Evolutionary conservation across 64 coral and sea anemone genomes (phyloP).

Genomic region (Stichodactyla helianthus): DNA sequence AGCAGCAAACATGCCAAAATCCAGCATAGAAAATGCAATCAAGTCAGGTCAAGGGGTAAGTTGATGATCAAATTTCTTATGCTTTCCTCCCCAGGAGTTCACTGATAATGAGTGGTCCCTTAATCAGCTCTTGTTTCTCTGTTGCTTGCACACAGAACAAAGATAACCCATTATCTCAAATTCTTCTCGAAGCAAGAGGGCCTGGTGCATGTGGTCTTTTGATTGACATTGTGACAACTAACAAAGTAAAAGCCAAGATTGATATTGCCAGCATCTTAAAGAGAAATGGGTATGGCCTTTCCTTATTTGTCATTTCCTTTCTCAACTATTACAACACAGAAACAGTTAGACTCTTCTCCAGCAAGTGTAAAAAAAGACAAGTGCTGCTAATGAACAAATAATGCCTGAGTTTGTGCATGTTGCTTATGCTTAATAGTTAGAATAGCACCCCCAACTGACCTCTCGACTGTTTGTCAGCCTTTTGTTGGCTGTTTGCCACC

Average conservation of each 20-base stretch:
- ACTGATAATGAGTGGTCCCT: too few relatives aligned
- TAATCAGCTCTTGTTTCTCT: neutral
- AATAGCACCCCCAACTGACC: too few relatives aligned
- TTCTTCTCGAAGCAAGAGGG: constrained; percentile 70
- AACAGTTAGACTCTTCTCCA: too few relatives aligned
- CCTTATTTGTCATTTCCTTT: neutral
- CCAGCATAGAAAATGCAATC: constrained; percentile 87
- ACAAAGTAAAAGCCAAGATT: constrained; percentile 78
- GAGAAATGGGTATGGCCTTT: constrained; percentile 69
- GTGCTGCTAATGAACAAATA: too few relatives aligned
- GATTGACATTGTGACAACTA: constrained; percentile 75
- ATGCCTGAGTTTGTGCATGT: too few relatives aligned
- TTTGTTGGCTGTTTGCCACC: too few relatives aligned
- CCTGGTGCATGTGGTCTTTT: constrained; percentile 88
- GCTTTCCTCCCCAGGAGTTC: too few relatives aligned
- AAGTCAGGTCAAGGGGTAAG: constrained; percentile 91
- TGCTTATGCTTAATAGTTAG: too few relatives aligned
- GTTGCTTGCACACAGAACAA: constrained; percentile 51
- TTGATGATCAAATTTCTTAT: too few relatives aligned
- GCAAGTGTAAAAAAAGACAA: too few relatives aligned
- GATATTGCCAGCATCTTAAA: constrained; percentile 84
- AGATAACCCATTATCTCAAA: constrained; percentile 52
- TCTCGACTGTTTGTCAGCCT: too few relatives aligned
- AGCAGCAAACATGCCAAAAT: constrained; percentile 85
- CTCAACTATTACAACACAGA: too few relatives aligned